Base-by-base conservation (phyloP, 2,888 invertebrate species). In the Cancer borealis region DNA sequence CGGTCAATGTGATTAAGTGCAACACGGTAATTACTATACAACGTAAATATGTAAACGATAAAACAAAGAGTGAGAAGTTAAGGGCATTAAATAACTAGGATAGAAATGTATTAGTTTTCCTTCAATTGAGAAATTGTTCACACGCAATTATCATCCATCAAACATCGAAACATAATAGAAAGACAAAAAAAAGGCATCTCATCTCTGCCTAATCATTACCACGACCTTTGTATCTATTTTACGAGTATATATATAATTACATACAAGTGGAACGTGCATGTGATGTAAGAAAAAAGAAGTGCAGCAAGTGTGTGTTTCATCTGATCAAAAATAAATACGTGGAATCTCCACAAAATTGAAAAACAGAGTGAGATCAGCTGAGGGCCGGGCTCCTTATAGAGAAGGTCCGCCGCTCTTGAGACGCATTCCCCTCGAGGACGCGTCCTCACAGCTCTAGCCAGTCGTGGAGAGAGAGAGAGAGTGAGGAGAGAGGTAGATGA, bases 401-500 rank as follows among this genome's bases (percentile, higher is more conserved):
- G 79, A 79, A 79, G 79, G 79, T 79, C 30, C 30, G 79, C 79
- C 26, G 79, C 79, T 79, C 79, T 30, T 21, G 30, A 79, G 79
- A 79, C 79, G 26, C 79, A 79, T 79, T 79, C 26, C 79, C 79
- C 79, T 79, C 30, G 30, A 79, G 79, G 30, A 30, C 10, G 79
- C 79, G 79, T 12, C n/a, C 79, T 79, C 79, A 79, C 26, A 79
- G 30, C 79, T 79, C 79, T 21, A 79, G 10, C 79, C 79, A 79
- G 79, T 30, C 79, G 79, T 79, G 79, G 8, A 30, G 79, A 30
- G 79, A 30, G 79, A 30, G 79, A 26, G 79, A 79, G 79, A 79
- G 79, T 30, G 30, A 79, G 79, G 79, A 79, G n/a, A 79, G 73
- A 79, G 79, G n/a, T n/a, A n/a, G n/a, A n/a, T n/a, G n/a, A n/a